Evolutionary conservation across 2,113 vertebrate genomes (phyloP), one percentile per base, ranked within the genome.

Genomic region (Protobothrops mucrosquamatus): DNA sequence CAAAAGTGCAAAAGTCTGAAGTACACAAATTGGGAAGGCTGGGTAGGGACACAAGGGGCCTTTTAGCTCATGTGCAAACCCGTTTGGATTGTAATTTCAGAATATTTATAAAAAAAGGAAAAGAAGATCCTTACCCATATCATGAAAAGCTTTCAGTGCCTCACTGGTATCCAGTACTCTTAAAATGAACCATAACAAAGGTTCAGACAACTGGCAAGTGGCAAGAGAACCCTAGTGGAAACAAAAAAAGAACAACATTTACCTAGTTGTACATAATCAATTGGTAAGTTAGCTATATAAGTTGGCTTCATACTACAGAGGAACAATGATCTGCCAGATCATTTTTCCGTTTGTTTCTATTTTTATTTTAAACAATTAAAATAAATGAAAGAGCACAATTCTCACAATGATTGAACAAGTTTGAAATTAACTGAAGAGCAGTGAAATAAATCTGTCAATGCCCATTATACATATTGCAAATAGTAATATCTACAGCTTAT

Each of bases 131-230:
- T 95, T 96, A 99, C 99, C 99, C 99, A 99, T 99, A 96, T 99
- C 99, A 69, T 99, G 99, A 94, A 99, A 99, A 90, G 99, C 99
- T 98, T 99, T 99, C 88, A 99, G 98, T 69, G 99, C 99, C 69
- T 99, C 99, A 74, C 98, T 99, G 92, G 99, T 99, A 96, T 99
- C 99, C 97, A 99, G 90, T 3, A 99, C 99, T 95, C 99, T 98
- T 89, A 99, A 98, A 96, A 99, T 99, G 95, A 99, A 99, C 99
- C 99, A 99, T 24, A 99, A 96, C 22, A 99, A 97, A 23, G 99
- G 99, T 96, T 99, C 99, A 1, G 99, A 99, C 93, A 99, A 98
- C 97, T 99, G 99, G 95, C 99, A 99, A 9, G 99, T 99, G 69
- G 99, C 99, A 2, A 99, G 98, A 92, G 99, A 99, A 15, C 99